These are phyloP conservation scores for Psammodynastes pulverulentus DNA, from an alignment of 2,113 vertebrate genomes.

Conservation along the genomic window DNA sequence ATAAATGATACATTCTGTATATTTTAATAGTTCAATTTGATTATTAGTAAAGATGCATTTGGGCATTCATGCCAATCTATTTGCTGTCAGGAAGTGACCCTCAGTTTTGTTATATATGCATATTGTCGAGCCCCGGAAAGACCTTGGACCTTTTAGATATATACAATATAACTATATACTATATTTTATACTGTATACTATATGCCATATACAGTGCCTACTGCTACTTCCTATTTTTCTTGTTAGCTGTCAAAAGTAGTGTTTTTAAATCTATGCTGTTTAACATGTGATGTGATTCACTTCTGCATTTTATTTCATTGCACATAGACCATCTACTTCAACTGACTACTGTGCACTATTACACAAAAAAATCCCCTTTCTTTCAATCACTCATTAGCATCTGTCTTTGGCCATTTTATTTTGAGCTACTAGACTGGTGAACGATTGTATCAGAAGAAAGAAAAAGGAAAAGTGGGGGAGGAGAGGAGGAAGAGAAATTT, in stretches of 20 bases:
- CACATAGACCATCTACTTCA: not conserved
- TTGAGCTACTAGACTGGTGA: not conserved
- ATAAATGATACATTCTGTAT: not conserved
- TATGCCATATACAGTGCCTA: not conserved
- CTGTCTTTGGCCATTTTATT: not conserved
- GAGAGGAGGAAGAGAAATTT: not conserved
- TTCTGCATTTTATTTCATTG: not conserved
- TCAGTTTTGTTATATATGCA: slow-evolving; percentile 30
- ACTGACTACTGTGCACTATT: not conserved
- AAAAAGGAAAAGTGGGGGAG: too few relatives aligned
- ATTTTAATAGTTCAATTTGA: slow-evolving; percentile 21
- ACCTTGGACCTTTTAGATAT: too few relatives aligned
- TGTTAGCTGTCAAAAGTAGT: not conserved
- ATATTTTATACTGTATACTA: too few relatives aligned
- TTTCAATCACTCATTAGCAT: not conserved
- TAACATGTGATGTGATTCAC: not conserved
- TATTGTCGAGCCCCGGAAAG: too few relatives aligned
- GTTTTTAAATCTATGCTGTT: not conserved
- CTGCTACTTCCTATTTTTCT: slow-evolving; percentile 6
- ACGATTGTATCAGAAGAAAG: not conserved
- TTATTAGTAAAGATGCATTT: slow-evolving; percentile 28
- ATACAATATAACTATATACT: too few relatives aligned
- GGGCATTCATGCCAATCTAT: slow-evolving; percentile 31
- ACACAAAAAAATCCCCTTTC: not conserved
- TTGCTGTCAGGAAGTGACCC: slow-evolving; percentile 16